These are phyloP conservation scores for Chironomus striatipennis DNA, from an alignment of 1,140 invertebrate genomes.

Conservation along the genomic window DNA sequence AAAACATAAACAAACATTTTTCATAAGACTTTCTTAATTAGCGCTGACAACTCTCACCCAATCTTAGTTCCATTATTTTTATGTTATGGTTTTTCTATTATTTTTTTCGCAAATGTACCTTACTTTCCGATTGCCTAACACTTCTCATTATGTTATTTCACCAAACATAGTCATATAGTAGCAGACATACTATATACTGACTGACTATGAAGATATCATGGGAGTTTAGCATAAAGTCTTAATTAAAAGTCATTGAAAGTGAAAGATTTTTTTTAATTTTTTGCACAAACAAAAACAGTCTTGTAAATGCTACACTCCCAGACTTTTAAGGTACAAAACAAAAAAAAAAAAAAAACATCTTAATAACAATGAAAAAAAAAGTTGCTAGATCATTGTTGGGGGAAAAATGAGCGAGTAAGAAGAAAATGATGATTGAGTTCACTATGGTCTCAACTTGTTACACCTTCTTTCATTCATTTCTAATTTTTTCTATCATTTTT, in stretches of 20 bases:
- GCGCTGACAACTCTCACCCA: constrained; percentile 5
- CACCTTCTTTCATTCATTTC: constrained; percentile 21
- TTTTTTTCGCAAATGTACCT: too few relatives aligned
- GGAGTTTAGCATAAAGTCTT: constrained; percentile 11
- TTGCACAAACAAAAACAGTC: neutral
- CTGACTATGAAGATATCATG: neutral
- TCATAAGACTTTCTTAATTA: neutral
- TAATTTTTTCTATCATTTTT: neutral
- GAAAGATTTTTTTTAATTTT: neutral
- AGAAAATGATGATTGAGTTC: neutral
- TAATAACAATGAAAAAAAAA: constrained; percentile 18
- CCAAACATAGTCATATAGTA: constrained; percentile 1
- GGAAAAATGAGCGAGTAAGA: neutral
- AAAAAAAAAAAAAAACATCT: too few relatives aligned
- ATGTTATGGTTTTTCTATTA: too few relatives aligned
- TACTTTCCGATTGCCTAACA: too few relatives aligned
- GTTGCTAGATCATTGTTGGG: neutral
- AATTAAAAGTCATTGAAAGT: neutral
- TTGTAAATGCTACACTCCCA: constrained; percentile 15
- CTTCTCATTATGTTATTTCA: neutral
- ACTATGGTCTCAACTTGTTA: constrained; percentile 17
- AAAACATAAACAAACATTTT: neutral
- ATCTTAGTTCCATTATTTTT: neutral
- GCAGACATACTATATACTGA: too few relatives aligned
- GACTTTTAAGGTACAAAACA: neutral